phyloP scores from a whole-genome alignment of 2,888 invertebrate species.

The Eubasilissa splendida region DNA sequence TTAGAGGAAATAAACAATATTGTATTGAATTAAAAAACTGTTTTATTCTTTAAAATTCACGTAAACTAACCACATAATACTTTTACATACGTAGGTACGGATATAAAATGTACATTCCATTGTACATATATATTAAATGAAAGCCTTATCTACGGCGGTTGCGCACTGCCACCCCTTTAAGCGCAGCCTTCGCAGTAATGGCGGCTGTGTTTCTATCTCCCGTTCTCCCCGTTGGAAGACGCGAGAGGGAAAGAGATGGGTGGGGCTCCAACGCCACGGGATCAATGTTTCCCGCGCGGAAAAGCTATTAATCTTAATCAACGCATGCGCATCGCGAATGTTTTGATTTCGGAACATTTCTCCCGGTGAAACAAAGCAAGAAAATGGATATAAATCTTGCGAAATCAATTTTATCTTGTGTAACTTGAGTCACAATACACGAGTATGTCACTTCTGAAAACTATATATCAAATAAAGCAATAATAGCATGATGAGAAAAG shows the following conservation, averaged over 20 bases:
- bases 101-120: not conserved
- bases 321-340: constrained; percentile 46
- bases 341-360: not conserved
- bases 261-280: constrained; percentile 23
- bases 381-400: too few species aligned
- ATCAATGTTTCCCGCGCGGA: constrained; percentile 56
- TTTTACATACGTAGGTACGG: not conserved
- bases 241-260: constrained; percentile 24
- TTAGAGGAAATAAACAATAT: too few species aligned
- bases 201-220: constrained; percentile 30
- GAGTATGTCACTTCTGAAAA: too few species aligned
- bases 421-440: too few species aligned
- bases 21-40: too few species aligned
- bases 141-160: constrained; percentile 12
- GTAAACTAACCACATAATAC: too few species aligned
- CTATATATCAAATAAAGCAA: too few species aligned
- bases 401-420: too few species aligned
- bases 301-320: constrained; percentile 54
- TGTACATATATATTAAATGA: not conserved
- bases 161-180: constrained; percentile 28
- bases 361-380: not conserved
- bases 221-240: not conserved
- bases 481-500: too few species aligned
- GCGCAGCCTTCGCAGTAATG: constrained; percentile 25
- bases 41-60: too few species aligned